Base-by-base conservation (phyloP, 1,140 invertebrate species). In the Zaprionus gabonicus region DNA sequence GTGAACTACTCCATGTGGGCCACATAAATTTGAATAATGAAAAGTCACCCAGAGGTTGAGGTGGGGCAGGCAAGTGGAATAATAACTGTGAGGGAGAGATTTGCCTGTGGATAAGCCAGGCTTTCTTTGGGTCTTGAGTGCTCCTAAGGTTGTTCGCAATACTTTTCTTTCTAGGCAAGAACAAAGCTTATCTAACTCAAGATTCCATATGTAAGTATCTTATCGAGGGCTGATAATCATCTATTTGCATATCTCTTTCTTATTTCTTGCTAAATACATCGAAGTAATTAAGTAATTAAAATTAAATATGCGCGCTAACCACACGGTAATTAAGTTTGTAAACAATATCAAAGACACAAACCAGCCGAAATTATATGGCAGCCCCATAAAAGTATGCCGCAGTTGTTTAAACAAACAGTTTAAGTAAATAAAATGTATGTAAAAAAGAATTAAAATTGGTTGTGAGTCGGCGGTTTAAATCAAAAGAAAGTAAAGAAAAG, bases 331-430 rank as follows among this genome's bases (percentile, higher is more conserved):
- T 15, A 15, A 2, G 23, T 41, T 34, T 28, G 15, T 1, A 38
- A 13, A n/a, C 31, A 9, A 0, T 13, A 71, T 20, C 28, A 1
- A 17, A 10, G 70, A 68, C 75, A 44, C 58, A 28, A 68, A 62
- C 71, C 57, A 64, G 4, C 9, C 56, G 2, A 20, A 65, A 59
- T 73, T 73, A 77, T 77, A 77, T 68, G 49, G 10, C 28, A 1
- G 7, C 59, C 70, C 59, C 82, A 78, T 86, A 85, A 85, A 84
- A 85, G 82, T 86, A 77, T 86, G 82, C 82, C 55, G 51, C 15
- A 46, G 15, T 76, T 82, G 53, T 59, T 23, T 60, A 9, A 9
- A 12, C 23, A 69, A 10, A 36, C n/a, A 20, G 9, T 10, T 20
- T 51, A n/a, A 23, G 10, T 5, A 51, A 20, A 51, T 25, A 51